Evolutionary conservation across 2,113 vertebrate genomes (phyloP), one percentile per base, ranked within the genome.

Genomic region (Aix galericulata): DNA sequence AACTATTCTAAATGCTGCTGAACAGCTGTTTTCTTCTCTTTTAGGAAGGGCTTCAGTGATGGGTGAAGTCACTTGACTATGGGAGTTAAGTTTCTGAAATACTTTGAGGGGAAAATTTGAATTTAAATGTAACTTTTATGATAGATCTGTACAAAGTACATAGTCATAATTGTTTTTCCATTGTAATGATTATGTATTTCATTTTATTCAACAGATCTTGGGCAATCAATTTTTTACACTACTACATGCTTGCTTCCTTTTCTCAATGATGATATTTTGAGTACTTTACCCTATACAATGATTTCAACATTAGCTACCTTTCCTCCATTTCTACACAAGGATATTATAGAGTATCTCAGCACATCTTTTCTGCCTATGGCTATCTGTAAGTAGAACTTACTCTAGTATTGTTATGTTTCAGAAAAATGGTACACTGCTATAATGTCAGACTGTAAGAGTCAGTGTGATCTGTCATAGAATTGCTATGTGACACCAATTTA

Each of bases 171-270:
- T 82, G 59, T 12, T 9, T 94, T 95, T 94, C 23, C 74, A 63
- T 48, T 76, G 23, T 93, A 95, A 86, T 96, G 77, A 96, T 91
- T 91, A 66, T 95, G 31, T 97, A 82, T 94, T 96, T 92, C 55
- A 82, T 98, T 98, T 98, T 97, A 97, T 97, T 98, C 97, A 95
- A 95, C 98, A 99, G 99, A 99, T 99, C 98, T 99, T 95, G 99
- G 99, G 97, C 99, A 99, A 98, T 99, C 99, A 88, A 99, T 99
- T 98, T 99, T 99, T 99, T 99, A 99, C 97, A 99, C 99, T 88
- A 99, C 99, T 78, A 99, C 99, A 81, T 99, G 99, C 98, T 99
- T 99, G 97, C 98, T 99, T 95, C 99, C 99, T 91, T 99, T 99
- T 98, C 99, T 99, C 98, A 99, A 92, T 97, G 99, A 99, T 93